phyloP scores from a whole-genome alignment of 2,888 invertebrate genomes.

The Chironomus riparius region DNA sequence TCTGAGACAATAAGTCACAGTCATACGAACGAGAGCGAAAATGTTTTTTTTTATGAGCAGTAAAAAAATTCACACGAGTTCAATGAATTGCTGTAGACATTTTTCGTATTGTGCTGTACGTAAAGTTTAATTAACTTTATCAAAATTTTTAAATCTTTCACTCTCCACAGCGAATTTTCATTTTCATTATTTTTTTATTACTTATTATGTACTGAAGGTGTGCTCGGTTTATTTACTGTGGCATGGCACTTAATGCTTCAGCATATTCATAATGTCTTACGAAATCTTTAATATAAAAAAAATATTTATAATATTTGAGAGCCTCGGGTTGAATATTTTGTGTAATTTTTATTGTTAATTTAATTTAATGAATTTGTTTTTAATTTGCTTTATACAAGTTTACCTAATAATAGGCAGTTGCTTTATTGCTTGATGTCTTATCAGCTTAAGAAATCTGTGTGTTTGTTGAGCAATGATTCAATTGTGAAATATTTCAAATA shows the following conservation, averaged over 20 bases:
- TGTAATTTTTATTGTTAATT: too few species aligned
- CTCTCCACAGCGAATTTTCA: background rate
- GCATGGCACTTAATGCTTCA: background rate
- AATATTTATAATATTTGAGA: background rate
- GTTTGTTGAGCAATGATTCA: too few species aligned
- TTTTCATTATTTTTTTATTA: background rate
- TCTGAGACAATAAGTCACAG: background rate
- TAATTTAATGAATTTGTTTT: too few species aligned
- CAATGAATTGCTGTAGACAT: conserved; percentile 1
- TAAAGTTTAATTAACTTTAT: conserved; percentile 19
- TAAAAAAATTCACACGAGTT: conserved; percentile 17
- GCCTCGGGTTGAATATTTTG: too few species aligned
- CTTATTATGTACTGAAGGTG: background rate
- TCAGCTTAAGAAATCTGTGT: too few species aligned
- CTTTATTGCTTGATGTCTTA: too few species aligned
- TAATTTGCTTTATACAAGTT: too few species aligned
- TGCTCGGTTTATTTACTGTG: background rate
- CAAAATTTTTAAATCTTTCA: conserved; percentile 5
- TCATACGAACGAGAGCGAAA: too few species aligned
- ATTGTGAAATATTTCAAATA: too few species aligned
- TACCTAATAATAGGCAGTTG: too few species aligned
- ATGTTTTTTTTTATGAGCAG: background rate
- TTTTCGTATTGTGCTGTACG: background rate
- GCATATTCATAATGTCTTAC: background rate
- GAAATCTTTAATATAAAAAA: background rate